Base-by-base conservation (phyloP, 92 coral and sea anemone species). In the Palythoa heliodiscus region DNA sequence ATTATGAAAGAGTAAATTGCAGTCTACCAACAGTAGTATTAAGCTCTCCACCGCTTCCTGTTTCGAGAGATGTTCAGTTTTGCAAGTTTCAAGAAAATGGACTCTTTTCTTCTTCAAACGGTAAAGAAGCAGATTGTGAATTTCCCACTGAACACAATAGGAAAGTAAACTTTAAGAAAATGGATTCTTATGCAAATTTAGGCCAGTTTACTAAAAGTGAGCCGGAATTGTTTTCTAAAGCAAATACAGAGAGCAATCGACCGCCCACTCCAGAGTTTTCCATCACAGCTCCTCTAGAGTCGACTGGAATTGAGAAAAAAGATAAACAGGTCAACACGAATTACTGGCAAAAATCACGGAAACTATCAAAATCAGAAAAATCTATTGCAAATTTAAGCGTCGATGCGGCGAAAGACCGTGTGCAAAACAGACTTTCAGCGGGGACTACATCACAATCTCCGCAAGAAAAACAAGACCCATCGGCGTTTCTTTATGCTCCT, bases 401-500 rank as follows among this genome's bases (percentile, higher is more conserved):
- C 4, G 91, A 88, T 53, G 92, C 93, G 10, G 98, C 88, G 5
- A 94, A 91, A 68, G 95, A 88, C 52, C 78, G 98, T 57, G 87
- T 94, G 22, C 95, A 94, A 23, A 90, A 88, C 82, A 85, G 98
- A 23, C 47, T 69, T 13, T 23, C 86, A 12, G 77, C 77, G 61
- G 88, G 70, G 75, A 38, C 38, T 23, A 69, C 48, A 19, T 86
- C 86, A 54, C 86, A 77, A 2, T 73, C 87, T 71, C 70, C 63
- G 23, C 87, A 85, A 23, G 93, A 89, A 35, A 79, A 89, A 75
- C 82, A 75, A 43, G 96, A 92, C 38, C 52, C 93, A 5, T 91
- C 88, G 4, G 92, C 95, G 0, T 97, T 83, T 71, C 92, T 94
- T 84, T 92, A 97, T 66, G 99, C 93, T 8, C 99, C 99, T n/a